phyloP scores from a whole-genome alignment of 2,113 vertebrate species.

The Perca schrenkii region DNA sequence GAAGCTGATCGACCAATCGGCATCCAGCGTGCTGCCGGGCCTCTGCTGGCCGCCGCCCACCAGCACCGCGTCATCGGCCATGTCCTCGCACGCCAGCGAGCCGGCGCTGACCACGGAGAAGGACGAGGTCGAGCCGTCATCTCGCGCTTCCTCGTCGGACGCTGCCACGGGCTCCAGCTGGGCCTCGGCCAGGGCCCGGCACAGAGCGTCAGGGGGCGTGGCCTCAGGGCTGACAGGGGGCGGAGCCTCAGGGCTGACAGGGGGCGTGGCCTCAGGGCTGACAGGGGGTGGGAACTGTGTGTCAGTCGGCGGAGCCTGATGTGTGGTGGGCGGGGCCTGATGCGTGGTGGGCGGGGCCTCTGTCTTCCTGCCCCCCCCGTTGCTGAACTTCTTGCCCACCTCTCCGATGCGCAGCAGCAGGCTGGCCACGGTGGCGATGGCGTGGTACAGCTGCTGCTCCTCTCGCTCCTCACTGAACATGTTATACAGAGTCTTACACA shows the following conservation, averaged over 20 bases:
- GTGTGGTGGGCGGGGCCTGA: too few relatives aligned
- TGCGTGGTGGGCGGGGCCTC: too few relatives aligned
- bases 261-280: background rate
- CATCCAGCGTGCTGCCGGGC: constrained; percentile 86
- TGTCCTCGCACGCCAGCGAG: constrained; percentile 93
- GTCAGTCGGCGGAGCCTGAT: too few relatives aligned
- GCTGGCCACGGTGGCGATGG: constrained; percentile 96
- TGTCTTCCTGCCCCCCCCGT: constrained; percentile 10
- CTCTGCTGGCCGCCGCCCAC: constrained; percentile 84
- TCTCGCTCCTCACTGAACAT: constrained; percentile 95
- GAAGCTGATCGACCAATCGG: constrained; percentile 96
- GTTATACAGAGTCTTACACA: constrained; percentile 98
- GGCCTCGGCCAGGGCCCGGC: constrained; percentile 74
- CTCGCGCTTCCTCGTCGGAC: constrained; percentile 89
- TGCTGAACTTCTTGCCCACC: constrained; percentile 94
- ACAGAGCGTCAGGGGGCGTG: background rate
- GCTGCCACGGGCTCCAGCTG: constrained; percentile 80
- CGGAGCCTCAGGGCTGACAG: background rate
- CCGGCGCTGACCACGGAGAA: constrained; percentile 93
- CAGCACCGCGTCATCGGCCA: constrained; percentile 90
- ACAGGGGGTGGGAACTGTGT: too few relatives aligned
- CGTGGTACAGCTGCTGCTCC: constrained; percentile 95
- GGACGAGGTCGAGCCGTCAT: constrained; percentile 94
- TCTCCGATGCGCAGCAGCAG: constrained; percentile 95
- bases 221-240: background rate